phyloP scores from a whole-genome alignment of 2,113 vertebrate genomes.

The Nothobranchius kuhntae region DNA sequence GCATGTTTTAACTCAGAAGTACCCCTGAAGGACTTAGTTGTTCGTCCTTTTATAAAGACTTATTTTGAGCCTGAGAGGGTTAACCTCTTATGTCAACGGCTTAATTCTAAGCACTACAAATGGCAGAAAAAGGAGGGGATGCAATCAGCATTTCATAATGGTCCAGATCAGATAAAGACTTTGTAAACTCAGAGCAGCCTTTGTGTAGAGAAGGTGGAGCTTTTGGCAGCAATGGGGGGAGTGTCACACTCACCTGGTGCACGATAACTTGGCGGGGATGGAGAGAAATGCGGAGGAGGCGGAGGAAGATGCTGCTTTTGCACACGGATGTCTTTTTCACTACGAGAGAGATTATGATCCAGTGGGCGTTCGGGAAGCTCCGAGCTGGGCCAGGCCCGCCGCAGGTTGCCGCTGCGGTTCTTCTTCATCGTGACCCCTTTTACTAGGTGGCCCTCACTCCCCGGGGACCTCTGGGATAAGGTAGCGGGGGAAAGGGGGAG shows the following conservation, averaged over 20 bases:
- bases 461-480: slow-evolving; percentile 44
- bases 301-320: slow-evolving; percentile 95
- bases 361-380: slow-evolving; percentile 94
- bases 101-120: neutral
- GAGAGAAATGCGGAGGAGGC: slow-evolving; percentile 92
- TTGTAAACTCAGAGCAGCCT: slow-evolving; percentile 29
- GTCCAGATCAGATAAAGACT: neutral
- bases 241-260: slow-evolving; percentile 90
- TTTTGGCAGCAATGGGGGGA: slow-evolving; percentile 11
- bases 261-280: slow-evolving; percentile 92
- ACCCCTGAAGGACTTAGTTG: too few species aligned
- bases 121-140: neutral
- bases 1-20: too few species aligned
- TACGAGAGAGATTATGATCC: slow-evolving; percentile 93
- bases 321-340: slow-evolving; percentile 97
- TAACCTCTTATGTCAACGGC: neutral
- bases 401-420: slow-evolving; percentile 92
- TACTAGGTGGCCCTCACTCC: slow-evolving; percentile 61
- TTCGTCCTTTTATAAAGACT: too few species aligned
- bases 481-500: slow-evolving; percentile 12
- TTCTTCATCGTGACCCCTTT: slow-evolving; percentile 91
- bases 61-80: too few species aligned
- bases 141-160: neutral
- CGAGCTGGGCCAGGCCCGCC: slow-evolving; percentile 96
- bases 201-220: slow-evolving; percentile 49